A percentile compares a stretch with the other conserved stretches of the same genome.
Conservation (phyloP, 1,140 invertebrate genomes). For the Drosophila insularis region DNA sequence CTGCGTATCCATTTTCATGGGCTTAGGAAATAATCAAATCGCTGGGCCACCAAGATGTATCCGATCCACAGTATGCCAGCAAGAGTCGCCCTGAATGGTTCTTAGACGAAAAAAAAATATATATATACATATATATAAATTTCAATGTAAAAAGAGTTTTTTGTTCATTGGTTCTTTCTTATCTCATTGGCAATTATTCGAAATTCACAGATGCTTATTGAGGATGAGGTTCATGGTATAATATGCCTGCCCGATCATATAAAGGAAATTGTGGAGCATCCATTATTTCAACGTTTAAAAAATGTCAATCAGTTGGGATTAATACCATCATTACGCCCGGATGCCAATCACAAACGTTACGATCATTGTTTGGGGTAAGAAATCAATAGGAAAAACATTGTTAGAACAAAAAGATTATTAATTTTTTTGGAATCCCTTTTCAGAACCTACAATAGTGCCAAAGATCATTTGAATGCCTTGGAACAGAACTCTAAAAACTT, state of each 20-base stretch:
- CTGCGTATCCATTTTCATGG: too few species aligned
- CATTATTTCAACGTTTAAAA: constrained; percentile 65
- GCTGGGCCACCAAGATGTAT: too few species aligned
- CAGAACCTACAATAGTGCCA: constrained; percentile 54
- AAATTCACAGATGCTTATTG: constrained; percentile 44
- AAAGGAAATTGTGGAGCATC: constrained; percentile 52
- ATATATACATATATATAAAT: too few species aligned
- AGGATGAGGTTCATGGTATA: constrained; percentile 64
- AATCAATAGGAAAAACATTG: too few species aligned
- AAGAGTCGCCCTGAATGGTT: too few species aligned
- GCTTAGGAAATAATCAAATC: too few species aligned
- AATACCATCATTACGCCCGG: not conserved
- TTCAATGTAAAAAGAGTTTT: not conserved
- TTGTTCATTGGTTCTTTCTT: not conserved
- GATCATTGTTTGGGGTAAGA: constrained; percentile 73
- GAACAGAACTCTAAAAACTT: constrained; percentile 48
- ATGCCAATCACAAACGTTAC: constrained; percentile 53
- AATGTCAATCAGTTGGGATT: constrained; percentile 61
- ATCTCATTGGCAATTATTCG: not conserved
- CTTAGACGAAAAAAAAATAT: too few species aligned
- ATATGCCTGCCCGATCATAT: constrained; percentile 52
- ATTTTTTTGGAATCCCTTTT: not conserved
- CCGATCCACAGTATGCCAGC: too few species aligned
- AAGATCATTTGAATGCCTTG: constrained; percentile 51
- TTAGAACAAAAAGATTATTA: not conserved